Evolutionary conservation across 2,113 vertebrate genomes (phyloP), one percentile per base, ranked within the genome.

Genomic region (Dasypus novemcinctus): DNA sequence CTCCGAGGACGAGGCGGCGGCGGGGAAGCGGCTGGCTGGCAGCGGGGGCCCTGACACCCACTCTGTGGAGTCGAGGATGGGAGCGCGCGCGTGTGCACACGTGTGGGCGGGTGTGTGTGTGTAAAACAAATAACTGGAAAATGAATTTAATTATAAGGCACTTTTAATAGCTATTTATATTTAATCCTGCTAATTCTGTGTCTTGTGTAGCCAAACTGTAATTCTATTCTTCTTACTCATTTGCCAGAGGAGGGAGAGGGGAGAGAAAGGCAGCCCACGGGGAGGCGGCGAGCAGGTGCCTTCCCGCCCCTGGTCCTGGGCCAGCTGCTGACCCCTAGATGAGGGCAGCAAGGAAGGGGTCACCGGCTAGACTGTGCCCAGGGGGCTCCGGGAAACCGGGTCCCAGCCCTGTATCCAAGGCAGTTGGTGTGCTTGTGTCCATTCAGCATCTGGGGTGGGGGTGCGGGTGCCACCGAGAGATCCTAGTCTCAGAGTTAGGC

Each of bases 91-190:
- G 27, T 92, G 91, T 78, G 95, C 84, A 82, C 2, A 4, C 3
- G 5, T 87, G 97, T 97, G 83, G 90, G 97, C 0, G 95, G 29
- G 64, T 61, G 84, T 97, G 95, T 97, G 93, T 97, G 96, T 97
- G 96, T 97, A 97, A 97, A 98, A 97, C 97, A 98, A 98, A 98
- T 97, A 98, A 97, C 94, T 97, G 89, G 97, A 97, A 96, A 98
- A 97, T 97, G 96, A 97, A 96, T 97, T 95, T 97, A 98, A 98
- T 98, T 98, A 98, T 97, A 96, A 97, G 95, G 96, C 90, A 94
- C 96, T 97, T 97, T 97, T 97, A 97, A 97, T 98, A 97, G 97
- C 96, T 98, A 97, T 97, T 98, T 98, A 96, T 98, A 97, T 98
- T 97, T 97, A 98, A 98, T 96, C 89, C 89, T 93, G 90, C 95